Evolutionary conservation across 2,113 vertebrate species (phyloP).

Genomic region (Ammospiza nelsoni): DNA sequence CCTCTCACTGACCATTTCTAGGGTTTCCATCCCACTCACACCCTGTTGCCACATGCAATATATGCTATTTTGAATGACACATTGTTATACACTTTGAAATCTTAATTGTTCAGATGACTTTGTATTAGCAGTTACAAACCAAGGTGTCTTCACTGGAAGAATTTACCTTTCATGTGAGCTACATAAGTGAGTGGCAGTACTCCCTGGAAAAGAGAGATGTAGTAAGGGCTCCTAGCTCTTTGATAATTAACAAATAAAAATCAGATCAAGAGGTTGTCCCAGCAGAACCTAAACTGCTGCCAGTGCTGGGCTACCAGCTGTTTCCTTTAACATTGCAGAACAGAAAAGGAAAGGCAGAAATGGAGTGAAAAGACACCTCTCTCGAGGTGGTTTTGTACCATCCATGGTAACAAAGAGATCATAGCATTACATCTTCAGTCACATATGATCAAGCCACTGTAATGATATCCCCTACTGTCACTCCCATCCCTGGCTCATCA

Average conservation of each 20-base stretch:
- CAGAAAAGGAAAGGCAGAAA: background rate
- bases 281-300: background rate
- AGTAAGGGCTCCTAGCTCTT: background rate
- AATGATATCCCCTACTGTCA: background rate
- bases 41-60: background rate
- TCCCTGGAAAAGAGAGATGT: background rate
- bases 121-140: background rate
- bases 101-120: background rate
- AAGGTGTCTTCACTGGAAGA: background rate
- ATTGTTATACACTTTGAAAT: background rate
- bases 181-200: background rate
- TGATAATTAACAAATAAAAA: background rate
- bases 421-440: background rate
- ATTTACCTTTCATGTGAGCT: background rate
- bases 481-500: background rate
- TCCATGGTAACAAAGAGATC: background rate
- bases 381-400: background rate
- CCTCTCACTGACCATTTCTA: background rate
- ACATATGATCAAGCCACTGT: background rate
- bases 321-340: background rate
- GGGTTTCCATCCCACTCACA: background rate
- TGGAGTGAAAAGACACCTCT: background rate
- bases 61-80: background rate
- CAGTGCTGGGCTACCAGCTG: background rate
- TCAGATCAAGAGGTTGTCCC: background rate